Evolutionary conservation across 2,888 invertebrate species (phyloP).

Genomic region (Rhagium mordax): DNA sequence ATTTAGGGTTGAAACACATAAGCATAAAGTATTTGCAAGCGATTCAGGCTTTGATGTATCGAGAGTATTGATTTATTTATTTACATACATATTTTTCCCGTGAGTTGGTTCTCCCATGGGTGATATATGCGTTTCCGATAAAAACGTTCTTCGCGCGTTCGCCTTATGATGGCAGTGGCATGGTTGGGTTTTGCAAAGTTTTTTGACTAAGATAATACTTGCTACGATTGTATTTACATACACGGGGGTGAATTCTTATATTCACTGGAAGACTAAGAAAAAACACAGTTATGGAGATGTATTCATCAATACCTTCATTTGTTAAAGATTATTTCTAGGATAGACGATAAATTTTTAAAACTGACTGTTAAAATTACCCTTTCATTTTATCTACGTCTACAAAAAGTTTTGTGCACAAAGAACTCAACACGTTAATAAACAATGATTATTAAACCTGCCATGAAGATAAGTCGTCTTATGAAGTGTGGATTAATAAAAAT

Average conservation of each 20-base stretch:
- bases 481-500: too few species aligned
- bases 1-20: slow-evolving; percentile 22
- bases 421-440: too few species aligned
- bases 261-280: neutral
- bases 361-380: neutral
- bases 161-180: slow-evolving; percentile 29
- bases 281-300: neutral
- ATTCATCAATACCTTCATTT: neutral
- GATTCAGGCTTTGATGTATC: slow-evolving; percentile 38
- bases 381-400: too few species aligned
- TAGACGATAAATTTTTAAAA: neutral
- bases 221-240: slow-evolving; percentile 28
- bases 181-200: slow-evolving; percentile 12
- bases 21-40: slow-evolving; percentile 28
- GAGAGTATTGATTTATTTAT: slow-evolving; percentile 50
- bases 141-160: slow-evolving; percentile 42
- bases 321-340: neutral
- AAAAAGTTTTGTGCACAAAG: too few species aligned
- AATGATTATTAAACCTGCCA: too few species aligned
- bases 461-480: too few species aligned
- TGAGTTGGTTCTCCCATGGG: slow-evolving; percentile 47
- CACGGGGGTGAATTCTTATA: neutral
- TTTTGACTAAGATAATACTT: slow-evolving; percentile 24
- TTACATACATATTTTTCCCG: slow-evolving; percentile 53
- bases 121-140: slow-evolving; percentile 48